Base-by-base conservation (phyloP, 2,888 invertebrate species). In the Hipparchia semele region DNA sequence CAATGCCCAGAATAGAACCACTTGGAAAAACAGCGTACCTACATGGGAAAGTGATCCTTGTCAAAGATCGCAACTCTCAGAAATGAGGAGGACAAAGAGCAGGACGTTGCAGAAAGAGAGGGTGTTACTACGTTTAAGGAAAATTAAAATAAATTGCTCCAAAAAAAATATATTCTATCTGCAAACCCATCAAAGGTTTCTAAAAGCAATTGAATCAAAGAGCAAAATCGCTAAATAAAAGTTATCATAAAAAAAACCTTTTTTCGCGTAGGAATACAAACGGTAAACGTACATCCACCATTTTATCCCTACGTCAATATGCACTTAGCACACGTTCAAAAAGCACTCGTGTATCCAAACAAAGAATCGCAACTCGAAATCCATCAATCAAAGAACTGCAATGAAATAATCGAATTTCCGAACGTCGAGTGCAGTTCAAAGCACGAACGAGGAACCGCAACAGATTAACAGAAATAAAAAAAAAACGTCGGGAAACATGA, bases 331-430 rank as follows among this genome's bases (percentile, higher is more conserved):
- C 84, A 81, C 84, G 84, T 84, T 85, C 83, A 80, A 81, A 87
- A 87, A 86, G 87, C 87, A 83, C 85, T 83, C 84, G 77, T 80
- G 79, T 71, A 75, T 75, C 73, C 79, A 79, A 82, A 85, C 83
- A 87, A 85, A 86, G 85, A 83, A 83, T 80, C 80, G 84, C 85
- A 87, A 88, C 86, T 87, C 84, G 82, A 86, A 87, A 89, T 86
- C 85, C 90, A 90, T 91, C 92, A 92, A 94, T 93, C 93, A 92
- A 90, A 93, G 92, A 88, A 90, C 87, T 87, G 87, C 86, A 88
- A 89, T 88, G 89, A 87, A 88, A 90, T 92, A 91, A 92, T 92
- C 91, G 89, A 90, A 91, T 92, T 89, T 86, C 85, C 87, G 87
- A 90, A 89, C 88, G 88, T 85, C 86, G 89, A 90, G 88, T 85